Conservation (phyloP, 2,888 invertebrate genomes). For the Euspilapteryx auroguttella region DNA sequence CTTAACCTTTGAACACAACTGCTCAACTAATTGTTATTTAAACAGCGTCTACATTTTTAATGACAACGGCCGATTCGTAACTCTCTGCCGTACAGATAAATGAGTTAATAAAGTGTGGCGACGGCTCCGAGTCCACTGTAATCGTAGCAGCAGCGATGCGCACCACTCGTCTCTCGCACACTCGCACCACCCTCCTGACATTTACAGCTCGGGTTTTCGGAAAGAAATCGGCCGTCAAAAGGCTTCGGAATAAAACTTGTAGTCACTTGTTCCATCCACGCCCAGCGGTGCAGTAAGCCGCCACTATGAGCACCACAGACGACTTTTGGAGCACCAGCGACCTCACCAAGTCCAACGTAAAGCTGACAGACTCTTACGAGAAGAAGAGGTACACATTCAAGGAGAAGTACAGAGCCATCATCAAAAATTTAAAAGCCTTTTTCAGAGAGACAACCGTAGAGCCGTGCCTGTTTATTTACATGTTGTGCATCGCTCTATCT, state of each 20-base stretch:
- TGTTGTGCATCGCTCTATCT: slow-evolving; percentile 67
- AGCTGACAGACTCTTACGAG: slow-evolving; percentile 22
- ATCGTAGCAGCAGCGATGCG: slow-evolving; percentile 39
- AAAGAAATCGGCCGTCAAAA: slow-evolving; percentile 29
- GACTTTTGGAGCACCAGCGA: slow-evolving; percentile 23
- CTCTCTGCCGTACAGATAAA: no score
- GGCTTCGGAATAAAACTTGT: slow-evolving; percentile 36
- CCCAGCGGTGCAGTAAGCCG: no score
- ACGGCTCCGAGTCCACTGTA: no score
- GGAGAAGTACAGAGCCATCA: slow-evolving; percentile 26
- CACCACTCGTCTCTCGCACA: slow-evolving; percentile 28
- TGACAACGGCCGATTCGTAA: no score
- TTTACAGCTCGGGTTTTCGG: slow-evolving; percentile 48
- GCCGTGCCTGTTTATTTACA: slow-evolving; percentile 66
- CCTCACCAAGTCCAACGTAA: slow-evolving; percentile 35
- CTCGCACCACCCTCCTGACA: slow-evolving; percentile 37
- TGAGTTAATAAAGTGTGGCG: no score
- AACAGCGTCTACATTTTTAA: no score
- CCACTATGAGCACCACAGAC: slow-evolving; percentile 13
- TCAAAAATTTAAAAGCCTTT: slow-evolving; percentile 33
- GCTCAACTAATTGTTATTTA: no score
- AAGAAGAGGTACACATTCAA: slow-evolving; percentile 20
- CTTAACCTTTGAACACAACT: no score
- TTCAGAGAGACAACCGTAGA: slow-evolving; percentile 62
- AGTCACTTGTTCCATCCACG: no score